phyloP scores from a whole-genome alignment of 2,888 invertebrate species.

The Epirrhoe tristata region DNA sequence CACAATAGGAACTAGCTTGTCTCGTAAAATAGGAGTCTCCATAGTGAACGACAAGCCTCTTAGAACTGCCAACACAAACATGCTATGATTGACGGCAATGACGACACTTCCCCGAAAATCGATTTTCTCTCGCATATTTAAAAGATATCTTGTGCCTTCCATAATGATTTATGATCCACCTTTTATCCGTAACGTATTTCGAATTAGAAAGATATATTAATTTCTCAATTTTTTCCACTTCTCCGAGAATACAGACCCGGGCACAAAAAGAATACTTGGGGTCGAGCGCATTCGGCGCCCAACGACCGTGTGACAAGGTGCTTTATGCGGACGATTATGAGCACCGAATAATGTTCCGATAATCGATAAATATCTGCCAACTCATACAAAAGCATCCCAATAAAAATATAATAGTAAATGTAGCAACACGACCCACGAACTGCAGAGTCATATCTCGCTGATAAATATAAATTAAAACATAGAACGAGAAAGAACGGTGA shows the following conservation, averaged over 20 bases:
- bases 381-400: slow-evolving; percentile 85
- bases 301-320: slow-evolving; percentile 85
- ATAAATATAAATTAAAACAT: slow-evolving; percentile 78
- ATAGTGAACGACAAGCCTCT: slow-evolving; percentile 37
- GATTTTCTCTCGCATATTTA: slow-evolving; percentile 74
- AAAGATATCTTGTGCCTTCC: slow-evolving; percentile 71
- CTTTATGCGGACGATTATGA: slow-evolving; percentile 84
- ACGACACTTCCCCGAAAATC: slow-evolving; percentile 72
- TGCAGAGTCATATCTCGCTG: slow-evolving; percentile 81
- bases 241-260: slow-evolving; percentile 80
- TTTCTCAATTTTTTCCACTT: slow-evolving; percentile 85
- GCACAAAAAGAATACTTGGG: slow-evolving; percentile 81
- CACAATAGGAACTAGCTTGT: neutral
- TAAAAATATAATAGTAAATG: slow-evolving; percentile 85
- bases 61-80: slow-evolving; percentile 63
- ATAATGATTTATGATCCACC: slow-evolving; percentile 82
- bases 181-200: slow-evolving; percentile 84
- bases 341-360: slow-evolving; percentile 84
- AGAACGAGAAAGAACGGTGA: slow-evolving; percentile 60
- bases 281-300: slow-evolving; percentile 80
- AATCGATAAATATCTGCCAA: slow-evolving; percentile 86
- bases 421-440: slow-evolving; percentile 80
- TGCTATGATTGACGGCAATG: slow-evolving; percentile 68
- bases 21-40: slow-evolving; percentile 2
- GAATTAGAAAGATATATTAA: slow-evolving; percentile 85